These are phyloP conservation scores for Cyclina sinensis DNA, from an alignment of 1,140 invertebrate genomes.

Conservation along the genomic window DNA sequence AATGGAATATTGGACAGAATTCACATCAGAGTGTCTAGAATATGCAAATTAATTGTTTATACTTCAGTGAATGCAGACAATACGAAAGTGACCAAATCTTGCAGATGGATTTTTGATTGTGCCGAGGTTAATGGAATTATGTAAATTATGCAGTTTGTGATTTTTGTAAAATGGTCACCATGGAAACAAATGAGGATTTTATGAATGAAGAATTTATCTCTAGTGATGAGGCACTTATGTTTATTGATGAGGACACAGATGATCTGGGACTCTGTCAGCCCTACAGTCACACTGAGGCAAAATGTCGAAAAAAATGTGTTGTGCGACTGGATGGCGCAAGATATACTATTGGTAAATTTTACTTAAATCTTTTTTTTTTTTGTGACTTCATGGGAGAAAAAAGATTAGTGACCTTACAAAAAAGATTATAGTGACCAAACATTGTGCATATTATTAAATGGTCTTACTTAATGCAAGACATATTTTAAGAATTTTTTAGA, in stretches of 20 bases:
- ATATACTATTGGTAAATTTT: constrained; percentile 76
- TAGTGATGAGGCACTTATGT: constrained; percentile 9
- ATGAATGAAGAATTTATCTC: constrained; percentile 45
- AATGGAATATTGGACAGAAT: constrained; percentile 13
- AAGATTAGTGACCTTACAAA: too few species aligned
- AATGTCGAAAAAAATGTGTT: constrained; percentile 72
- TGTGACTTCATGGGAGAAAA: too few species aligned
- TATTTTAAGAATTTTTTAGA: too few species aligned
- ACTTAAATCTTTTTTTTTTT: too few species aligned
- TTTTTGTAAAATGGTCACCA: constrained; percentile 60
- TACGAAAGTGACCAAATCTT: not conserved
- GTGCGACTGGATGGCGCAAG: constrained; percentile 75
- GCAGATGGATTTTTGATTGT: not conserved
- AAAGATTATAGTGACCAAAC: too few species aligned
- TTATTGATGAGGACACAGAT: constrained; percentile 51
- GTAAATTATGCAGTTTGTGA: constrained; percentile 36
- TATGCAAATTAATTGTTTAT: constrained; percentile 13
- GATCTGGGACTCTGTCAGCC: constrained; percentile 49
- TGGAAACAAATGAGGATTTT: constrained; percentile 54
- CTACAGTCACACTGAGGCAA: constrained; percentile 54
- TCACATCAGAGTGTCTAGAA: not conserved
- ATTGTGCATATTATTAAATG: too few species aligned
- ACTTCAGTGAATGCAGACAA: not conserved
- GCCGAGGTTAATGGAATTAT: constrained; percentile 26
- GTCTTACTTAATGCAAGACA: too few species aligned